Evolutionary conservation across 1,140 invertebrate genomes (phyloP).

Genomic region (Drosophila sturtevanti): DNA sequence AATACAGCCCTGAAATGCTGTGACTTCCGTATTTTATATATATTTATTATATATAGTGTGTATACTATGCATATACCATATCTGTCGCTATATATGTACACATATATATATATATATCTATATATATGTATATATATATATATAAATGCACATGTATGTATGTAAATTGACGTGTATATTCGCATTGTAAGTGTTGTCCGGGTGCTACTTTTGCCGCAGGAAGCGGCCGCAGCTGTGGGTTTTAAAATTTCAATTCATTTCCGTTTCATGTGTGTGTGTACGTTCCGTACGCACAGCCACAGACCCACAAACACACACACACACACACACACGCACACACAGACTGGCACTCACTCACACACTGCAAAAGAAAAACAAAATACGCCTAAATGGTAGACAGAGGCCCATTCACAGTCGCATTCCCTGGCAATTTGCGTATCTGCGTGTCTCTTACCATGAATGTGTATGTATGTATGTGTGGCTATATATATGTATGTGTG

Average conservation of each 20-base stretch:
- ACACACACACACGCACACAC: neutral
- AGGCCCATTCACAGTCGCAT: slow-evolving; percentile 3
- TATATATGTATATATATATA: neutral
- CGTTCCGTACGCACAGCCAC: slow-evolving; percentile 28
- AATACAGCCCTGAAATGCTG: neutral
- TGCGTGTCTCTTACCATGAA: neutral
- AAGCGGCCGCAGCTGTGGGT: slow-evolving; percentile 79
- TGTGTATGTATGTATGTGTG: neutral
- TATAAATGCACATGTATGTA: neutral
- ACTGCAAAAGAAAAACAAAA: slow-evolving; percentile 7
- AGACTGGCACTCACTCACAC: neutral
- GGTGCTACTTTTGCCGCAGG: slow-evolving; percentile 76
- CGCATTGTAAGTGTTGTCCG: slow-evolving; percentile 5
- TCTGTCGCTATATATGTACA: neutral
- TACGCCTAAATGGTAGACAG: slow-evolving; percentile 4
- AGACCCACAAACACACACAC: slow-evolving; percentile 15
- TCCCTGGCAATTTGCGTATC: slow-evolving; percentile 7
- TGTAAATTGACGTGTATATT: slow-evolving; percentile 18
- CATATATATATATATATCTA: slow-evolving; percentile 13
- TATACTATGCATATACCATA: slow-evolving; percentile 7
- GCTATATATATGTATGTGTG: neutral
- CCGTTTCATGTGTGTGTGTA: slow-evolving; percentile 43
- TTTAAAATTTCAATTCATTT: slow-evolving; percentile 81
- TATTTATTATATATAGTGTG: slow-evolving; percentile 1
- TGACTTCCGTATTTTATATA: neutral